Percentiles rank a stretch among this genome's conserved stretches.
Conservation (phyloP, 2,888 invertebrate genomes). For the Acanthoscelides obtectus region DNA sequence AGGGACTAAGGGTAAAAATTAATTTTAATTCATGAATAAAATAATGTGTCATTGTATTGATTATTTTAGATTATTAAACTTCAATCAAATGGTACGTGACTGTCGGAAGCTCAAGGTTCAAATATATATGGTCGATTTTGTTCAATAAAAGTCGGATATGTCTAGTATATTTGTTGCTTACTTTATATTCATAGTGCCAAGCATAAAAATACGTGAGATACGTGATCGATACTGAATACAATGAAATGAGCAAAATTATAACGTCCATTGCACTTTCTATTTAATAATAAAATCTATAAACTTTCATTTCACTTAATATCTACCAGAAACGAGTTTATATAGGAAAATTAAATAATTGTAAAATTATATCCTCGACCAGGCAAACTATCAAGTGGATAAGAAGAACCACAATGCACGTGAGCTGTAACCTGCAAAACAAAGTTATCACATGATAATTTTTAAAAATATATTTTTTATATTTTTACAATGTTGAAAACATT, state of each 20-base stretch:
- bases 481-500: too few species aligned
- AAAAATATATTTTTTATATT: too few species aligned
- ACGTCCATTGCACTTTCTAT: neutral
- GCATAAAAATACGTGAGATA: neutral
- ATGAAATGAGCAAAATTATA: neutral
- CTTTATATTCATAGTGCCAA: neutral
- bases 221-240: neutral
- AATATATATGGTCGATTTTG: neutral
- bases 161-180: neutral
- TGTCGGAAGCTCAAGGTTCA: too few species aligned
- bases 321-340: constrained; percentile 10
- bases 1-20: too few species aligned
- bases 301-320: neutral
- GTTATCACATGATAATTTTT: neutral
- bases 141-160: neutral
- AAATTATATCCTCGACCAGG: constrained; percentile 40
- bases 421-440: constrained; percentile 26
- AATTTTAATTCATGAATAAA: too few species aligned
- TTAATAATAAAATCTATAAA: neutral
- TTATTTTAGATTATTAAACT: too few species aligned
- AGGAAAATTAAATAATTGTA: constrained; percentile 37
- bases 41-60: too few species aligned
- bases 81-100: too few species aligned
- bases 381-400: constrained; percentile 41
- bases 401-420: constrained; percentile 39